Evolutionary conservation across 2,113 vertebrate species (phyloP).

Genomic region (Marmota flaviventris): DNA sequence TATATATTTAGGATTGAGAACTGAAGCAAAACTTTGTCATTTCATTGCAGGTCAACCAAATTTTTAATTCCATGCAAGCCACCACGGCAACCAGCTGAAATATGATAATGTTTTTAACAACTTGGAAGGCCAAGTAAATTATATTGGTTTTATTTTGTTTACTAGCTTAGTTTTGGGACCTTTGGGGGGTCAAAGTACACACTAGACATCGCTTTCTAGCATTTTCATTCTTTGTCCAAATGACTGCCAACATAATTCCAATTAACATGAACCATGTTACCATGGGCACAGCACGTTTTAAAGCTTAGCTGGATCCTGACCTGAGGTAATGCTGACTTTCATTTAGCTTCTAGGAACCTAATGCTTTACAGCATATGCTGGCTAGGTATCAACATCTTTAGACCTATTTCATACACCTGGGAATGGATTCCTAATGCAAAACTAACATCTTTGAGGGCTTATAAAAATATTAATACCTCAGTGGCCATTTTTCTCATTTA

Average conservation of each 20-base stretch:
- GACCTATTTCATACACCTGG: background rate
- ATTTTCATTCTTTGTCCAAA: conserved; percentile 26
- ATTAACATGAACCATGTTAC: conserved; percentile 26
- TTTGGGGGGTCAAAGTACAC: background rate
- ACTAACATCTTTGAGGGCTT: conserved; percentile 8
- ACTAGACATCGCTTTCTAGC: background rate
- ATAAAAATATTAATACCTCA: background rate
- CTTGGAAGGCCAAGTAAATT: background rate
- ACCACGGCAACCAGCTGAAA: background rate
- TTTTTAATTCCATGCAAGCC: background rate
- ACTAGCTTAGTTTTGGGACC: background rate
- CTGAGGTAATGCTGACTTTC: conserved; percentile 40
- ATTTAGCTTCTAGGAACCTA: conserved; percentile 27
- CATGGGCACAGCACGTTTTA: background rate
- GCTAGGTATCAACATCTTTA: background rate
- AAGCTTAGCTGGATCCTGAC: conserved; percentile 23
- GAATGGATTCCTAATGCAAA: conserved; percentile 9
- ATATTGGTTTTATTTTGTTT: conserved; percentile 48
- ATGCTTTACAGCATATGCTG: background rate
- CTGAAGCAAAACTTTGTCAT: background rate
- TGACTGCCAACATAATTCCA: background rate
- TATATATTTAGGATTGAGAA: background rate
- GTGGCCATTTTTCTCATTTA: conserved; percentile 58
- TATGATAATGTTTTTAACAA: background rate
- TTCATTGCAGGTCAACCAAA: background rate